Evolutionary conservation across 2,888 invertebrate genomes (phyloP), one percentile per base, ranked within the genome.

Genomic region (Apamea sordens): DNA sequence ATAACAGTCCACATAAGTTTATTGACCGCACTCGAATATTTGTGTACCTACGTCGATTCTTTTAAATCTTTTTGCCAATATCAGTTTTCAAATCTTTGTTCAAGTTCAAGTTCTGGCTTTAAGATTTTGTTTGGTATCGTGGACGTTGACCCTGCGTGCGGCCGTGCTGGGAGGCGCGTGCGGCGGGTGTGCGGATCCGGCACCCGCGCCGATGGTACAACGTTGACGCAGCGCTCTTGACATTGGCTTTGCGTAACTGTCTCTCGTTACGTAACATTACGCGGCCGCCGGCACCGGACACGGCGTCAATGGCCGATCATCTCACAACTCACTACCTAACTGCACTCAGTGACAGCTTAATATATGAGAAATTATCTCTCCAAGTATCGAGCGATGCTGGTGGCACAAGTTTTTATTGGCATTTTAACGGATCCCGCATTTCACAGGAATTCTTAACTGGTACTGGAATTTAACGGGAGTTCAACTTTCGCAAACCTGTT

Each of bases 161-260:
- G 68, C 15, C 15, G 6, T 36, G 77, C 50, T 77, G 77, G 8
- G 32, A 53, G 64, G 65, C 77, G 79, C 80, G 82, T 75, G 72
- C 75, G 79, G 61, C 68, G 64, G 44, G 77, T 73, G 74, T 77
- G 78, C 77, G 81, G 81, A 76, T 73, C 74, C 74, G 72, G 74
- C 74, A 80, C 82, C 50, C 50, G 83, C 47, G 59, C 70, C 24
- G 63, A 36, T 82, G 86, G 76, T 85, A 71, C 83, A 75, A 82
- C 86, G 90, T 91, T 90, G 92, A 92, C 93, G 92, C 90, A 89
- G 90, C 91, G 95, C 83, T 95, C 96, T 95, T 96, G 96, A 96
- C 96, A 96, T 95, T 96, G 96, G 92, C 87, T 93, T 93, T 93
- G 91, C 94, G 93, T 94, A 94, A 94, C 92, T 92, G 91, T 90